Percentiles rank a stretch among this genome's conserved stretches.
Conservation (phyloP, 2,113 vertebrate species). For the Takifugu flavidus region DNA sequence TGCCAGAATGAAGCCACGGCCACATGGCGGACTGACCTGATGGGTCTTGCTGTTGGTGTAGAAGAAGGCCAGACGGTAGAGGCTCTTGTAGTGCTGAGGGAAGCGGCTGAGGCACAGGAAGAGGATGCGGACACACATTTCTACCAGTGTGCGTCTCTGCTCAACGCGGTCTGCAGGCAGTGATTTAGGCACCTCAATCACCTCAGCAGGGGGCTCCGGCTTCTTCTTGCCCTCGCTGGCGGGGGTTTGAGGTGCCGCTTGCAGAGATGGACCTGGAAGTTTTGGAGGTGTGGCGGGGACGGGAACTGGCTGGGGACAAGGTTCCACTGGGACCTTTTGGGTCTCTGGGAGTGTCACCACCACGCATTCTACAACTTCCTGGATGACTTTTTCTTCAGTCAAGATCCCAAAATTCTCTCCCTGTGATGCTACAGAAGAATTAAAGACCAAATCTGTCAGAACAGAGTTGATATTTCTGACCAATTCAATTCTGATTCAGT, state of each 20-base stretch:
- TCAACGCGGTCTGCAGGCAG: slow-evolving; percentile 80
- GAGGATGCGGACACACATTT: slow-evolving; percentile 86
- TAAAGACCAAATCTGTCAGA: too few relatives aligned
- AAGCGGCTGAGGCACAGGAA: slow-evolving; percentile 93
- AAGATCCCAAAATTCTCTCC: slow-evolving; percentile 42
- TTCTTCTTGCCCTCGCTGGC: slow-evolving; percentile 79
- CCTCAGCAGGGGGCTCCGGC: slow-evolving; percentile 72
- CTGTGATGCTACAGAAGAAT: slow-evolving; percentile 26
- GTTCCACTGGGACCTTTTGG: slow-evolving; percentile 60
- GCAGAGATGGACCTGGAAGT: slow-evolving; percentile 31
- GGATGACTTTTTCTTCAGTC: slow-evolving; percentile 62
- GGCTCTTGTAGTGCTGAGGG: slow-evolving; percentile 98
- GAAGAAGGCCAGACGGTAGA: slow-evolving; percentile 92
- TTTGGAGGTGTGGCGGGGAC: slow-evolving; percentile 64
- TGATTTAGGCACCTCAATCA: slow-evolving; percentile 77
- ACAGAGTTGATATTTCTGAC: too few relatives aligned
- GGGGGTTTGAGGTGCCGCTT: slow-evolving; percentile 33
- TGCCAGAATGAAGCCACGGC: not conserved
- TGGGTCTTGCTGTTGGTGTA: slow-evolving; percentile 89
- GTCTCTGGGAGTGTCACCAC: slow-evolving; percentile 67
- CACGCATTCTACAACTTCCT: slow-evolving; percentile 67
- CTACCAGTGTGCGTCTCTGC: slow-evolving; percentile 87
- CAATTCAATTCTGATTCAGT: not conserved
- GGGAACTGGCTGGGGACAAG: slow-evolving; percentile 40
- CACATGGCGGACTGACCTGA: slow-evolving; percentile 75